phyloP scores from a whole-genome alignment of 2,113 vertebrate species.

The Diadophis punctatus region DNA sequence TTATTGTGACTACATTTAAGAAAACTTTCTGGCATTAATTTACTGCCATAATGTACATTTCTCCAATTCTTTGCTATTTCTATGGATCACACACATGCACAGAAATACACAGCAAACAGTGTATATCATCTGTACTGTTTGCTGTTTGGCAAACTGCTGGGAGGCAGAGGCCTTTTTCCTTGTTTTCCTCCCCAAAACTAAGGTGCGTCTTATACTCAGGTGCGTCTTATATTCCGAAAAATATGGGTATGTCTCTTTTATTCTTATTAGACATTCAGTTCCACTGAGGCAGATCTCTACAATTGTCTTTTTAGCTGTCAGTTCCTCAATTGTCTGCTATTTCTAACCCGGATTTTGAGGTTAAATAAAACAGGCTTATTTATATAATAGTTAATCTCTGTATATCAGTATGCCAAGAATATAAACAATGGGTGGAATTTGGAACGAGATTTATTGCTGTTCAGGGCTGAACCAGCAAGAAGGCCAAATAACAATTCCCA shows the following conservation, averaged over 20 bases:
- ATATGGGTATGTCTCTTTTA: not conserved
- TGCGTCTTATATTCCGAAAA: too few relatives aligned
- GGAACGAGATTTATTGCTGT: not conserved
- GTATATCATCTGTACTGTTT: too few relatives aligned
- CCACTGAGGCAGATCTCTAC: not conserved
- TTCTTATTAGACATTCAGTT: not conserved
- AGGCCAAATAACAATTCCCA: not conserved
- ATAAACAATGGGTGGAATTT: not conserved
- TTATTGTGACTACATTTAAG: too few relatives aligned
- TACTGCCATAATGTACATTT: too few relatives aligned
- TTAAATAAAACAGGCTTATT: not conserved
- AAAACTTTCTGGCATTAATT: too few relatives aligned
- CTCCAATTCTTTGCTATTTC: too few relatives aligned
- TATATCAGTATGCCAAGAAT: not conserved
- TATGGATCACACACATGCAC: too few relatives aligned
- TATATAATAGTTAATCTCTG: not conserved
- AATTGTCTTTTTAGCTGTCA: not conserved
- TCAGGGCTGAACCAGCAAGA: not conserved
- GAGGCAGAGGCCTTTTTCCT: too few relatives aligned
- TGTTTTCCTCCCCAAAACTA: too few relatives aligned
- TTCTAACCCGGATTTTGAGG: not conserved
- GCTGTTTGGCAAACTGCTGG: too few relatives aligned
- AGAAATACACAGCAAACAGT: too few relatives aligned
- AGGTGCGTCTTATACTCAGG: too few relatives aligned
- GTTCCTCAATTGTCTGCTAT: not conserved